These are phyloP conservation scores for Corythornis cristatus DNA, from an alignment of 2,113 vertebrate species.

Conservation along the genomic window DNA sequence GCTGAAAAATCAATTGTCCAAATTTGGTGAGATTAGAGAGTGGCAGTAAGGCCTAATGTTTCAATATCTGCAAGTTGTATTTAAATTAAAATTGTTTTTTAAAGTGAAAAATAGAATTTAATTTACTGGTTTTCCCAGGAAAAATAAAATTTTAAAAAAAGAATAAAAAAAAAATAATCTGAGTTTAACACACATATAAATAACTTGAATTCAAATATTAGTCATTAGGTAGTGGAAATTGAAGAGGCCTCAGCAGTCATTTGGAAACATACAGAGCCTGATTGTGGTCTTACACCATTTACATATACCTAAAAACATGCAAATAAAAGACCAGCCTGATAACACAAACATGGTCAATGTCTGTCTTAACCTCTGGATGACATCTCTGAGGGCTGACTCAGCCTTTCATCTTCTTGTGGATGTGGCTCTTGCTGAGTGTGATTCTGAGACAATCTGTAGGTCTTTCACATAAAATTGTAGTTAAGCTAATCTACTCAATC, in stretches of 20 bases:
- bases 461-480: not conserved
- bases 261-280: not conserved
- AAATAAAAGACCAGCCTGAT: not conserved
- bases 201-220: not conserved
- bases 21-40: not conserved
- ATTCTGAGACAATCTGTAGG: not conserved
- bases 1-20: not conserved
- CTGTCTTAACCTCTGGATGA: not conserved
- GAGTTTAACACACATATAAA: not conserved
- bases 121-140: not conserved
- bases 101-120: not conserved
- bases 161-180: not conserved
- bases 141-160: too few relatives aligned
- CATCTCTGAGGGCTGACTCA: not conserved
- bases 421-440: not conserved
- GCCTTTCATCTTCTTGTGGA: not conserved
- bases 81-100: not conserved
- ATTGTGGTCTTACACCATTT: not conserved
- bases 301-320: not conserved
- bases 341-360: rapidly evolving
- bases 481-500: not conserved
- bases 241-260: not conserved
- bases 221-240: not conserved
- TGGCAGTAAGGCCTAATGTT: not conserved
- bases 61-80: not conserved